phyloP scores from a whole-genome alignment of 2,797 vertebrate species.

The Xiphorhynchus erythropygius region DNA sequence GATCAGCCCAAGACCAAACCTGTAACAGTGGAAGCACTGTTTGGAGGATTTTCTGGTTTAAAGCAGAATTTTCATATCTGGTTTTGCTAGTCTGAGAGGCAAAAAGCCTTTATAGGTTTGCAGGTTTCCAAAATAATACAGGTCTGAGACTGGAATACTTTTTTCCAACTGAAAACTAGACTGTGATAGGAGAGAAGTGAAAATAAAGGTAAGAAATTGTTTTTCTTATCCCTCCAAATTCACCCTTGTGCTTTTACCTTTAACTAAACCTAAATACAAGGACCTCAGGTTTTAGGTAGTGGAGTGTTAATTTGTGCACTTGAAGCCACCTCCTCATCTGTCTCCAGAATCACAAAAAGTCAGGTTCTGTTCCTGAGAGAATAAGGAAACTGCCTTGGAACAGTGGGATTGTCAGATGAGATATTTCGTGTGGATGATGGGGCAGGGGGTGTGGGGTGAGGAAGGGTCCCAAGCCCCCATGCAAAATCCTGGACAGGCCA shows the following conservation, averaged over 20 bases:
- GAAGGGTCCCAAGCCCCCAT: not conserved
- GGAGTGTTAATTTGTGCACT: not conserved
- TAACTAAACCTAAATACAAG: not conserved
- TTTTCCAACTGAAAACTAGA: not conserved
- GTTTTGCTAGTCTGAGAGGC: not conserved
- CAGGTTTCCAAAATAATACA: not conserved
- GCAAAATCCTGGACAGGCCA: not conserved
- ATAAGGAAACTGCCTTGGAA: not conserved
- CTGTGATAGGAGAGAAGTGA: not conserved
- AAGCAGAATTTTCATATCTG: not conserved
- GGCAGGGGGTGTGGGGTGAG: not conserved
- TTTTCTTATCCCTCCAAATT: not conserved
- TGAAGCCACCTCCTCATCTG: not conserved
- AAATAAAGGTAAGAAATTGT: not conserved
- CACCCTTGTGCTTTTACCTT: not conserved
- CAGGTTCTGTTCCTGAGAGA: not conserved
- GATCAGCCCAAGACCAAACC: not conserved
- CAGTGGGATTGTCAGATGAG: not conserved
- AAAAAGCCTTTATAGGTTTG: not conserved
- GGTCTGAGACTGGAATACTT: not conserved
- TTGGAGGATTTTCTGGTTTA: not conserved
- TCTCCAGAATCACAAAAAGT: not conserved
- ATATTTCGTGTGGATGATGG: not conserved
- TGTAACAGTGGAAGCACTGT: not conserved
- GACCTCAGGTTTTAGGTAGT: not conserved